phyloP scores from a whole-genome alignment of 2,888 invertebrate genomes.

The Drosophila prolongata region DNA sequence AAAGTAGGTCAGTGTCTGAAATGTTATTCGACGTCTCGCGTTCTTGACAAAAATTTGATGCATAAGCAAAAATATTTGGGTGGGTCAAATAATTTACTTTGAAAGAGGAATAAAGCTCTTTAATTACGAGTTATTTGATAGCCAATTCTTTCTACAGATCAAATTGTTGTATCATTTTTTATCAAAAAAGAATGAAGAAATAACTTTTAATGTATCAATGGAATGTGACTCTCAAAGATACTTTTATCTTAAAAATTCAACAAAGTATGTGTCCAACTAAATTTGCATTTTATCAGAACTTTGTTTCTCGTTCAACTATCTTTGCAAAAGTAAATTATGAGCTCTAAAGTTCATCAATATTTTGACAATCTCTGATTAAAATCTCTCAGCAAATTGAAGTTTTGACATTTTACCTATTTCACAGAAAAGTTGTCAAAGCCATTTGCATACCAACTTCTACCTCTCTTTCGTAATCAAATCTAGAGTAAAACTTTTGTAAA shows the following conservation, averaged over 20 bases:
- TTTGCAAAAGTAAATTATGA: neutral
- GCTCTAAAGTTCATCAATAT: conserved; percentile 11
- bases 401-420: conserved; percentile 33
- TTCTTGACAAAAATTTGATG: conserved; percentile 51
- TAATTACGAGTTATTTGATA: neutral
- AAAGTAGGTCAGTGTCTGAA: conserved; percentile 65
- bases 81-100: conserved; percentile 15
- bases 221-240: neutral
- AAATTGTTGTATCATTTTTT: neutral
- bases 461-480: conserved; percentile 40
- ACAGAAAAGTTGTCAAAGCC: conserved; percentile 23
- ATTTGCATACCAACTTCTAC: conserved; percentile 31
- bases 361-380: conserved; percentile 14
- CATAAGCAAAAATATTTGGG: conserved; percentile 40
- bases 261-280: neutral
- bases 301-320: neutral
- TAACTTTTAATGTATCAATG: neutral
- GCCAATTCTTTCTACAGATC: neutral
- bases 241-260: conserved; percentile 2
- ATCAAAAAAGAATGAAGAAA: neutral
- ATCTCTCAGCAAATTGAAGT: conserved; percentile 22
- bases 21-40: conserved; percentile 25
- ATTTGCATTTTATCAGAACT: neutral
- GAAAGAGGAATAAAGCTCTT: conserved; percentile 11
- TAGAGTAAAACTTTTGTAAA: conserved; percentile 35